Evolutionary conservation across 2,113 vertebrate genomes (phyloP), one percentile per base, ranked within the genome.

Genomic region (Gymnogyps californianus): DNA sequence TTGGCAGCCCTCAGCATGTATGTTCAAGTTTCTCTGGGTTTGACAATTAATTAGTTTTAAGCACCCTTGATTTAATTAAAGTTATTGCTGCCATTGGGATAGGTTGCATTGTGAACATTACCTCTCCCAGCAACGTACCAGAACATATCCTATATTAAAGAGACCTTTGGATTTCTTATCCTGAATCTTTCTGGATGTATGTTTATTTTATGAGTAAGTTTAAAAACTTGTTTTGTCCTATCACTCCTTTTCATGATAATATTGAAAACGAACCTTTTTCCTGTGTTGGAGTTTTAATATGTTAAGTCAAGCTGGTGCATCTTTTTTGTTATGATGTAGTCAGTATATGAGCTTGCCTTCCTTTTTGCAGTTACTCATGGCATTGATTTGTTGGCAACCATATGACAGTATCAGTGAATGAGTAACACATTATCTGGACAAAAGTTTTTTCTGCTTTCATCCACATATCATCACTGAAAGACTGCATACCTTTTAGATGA

Each of bases 31-130:
- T 69, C 75, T 67, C 40, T 86, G 54, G 25, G 66, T 95, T 65
- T 83, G 58, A 62, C 26, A 76, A 90, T 95, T 85, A 93, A 91
- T 93, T 96, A 76, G 13, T 40, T 89, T 95, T 89, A 94, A 83
- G 31, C 3, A 64, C 7, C 14, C 16, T 87, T 94, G 49, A 75
- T 89, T 89, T 89, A 93, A 95, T 96, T 93, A 75, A 83, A 83
- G 28, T 55, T 80, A 62, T 71, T 92, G n/a, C 55, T 90, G 42
- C 44, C 67, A 74, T n/a, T 81, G 42, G 26, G 46, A 29, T 66
- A 49, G 42, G 42, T 25, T 86, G 10, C 29, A 34, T 70, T 81
- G 34, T 83, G 55, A 90, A 55, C 32, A 47, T 18, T 80, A 36
- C 32, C 36, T 86, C n/a, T 83, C 18, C 22, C 42, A 70, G 54